Conservation (phyloP, 2,797 vertebrate species). For the Distichodus sexfasciatus region DNA sequence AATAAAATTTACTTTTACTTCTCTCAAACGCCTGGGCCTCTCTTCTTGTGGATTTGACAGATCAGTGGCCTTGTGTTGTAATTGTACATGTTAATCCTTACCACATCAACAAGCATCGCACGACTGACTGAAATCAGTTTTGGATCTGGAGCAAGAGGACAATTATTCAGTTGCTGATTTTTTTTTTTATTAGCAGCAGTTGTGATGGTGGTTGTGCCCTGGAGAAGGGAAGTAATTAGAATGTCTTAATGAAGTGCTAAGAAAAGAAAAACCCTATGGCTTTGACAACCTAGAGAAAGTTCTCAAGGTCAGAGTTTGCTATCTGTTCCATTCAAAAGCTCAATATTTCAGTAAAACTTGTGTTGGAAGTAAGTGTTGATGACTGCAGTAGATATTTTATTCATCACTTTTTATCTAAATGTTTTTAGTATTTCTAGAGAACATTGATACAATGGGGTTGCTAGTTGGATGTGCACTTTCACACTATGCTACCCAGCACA, state of each 20-base stretch:
- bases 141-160: constrained; percentile 44
- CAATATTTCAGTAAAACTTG: neutral
- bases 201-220: constrained; percentile 62
- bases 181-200: constrained; percentile 59
- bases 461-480: too few relatives aligned
- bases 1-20: constrained; percentile 93
- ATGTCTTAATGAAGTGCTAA: constrained; percentile 77
- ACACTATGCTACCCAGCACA: neutral
- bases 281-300: constrained; percentile 60
- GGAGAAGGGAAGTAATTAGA: constrained; percentile 78
- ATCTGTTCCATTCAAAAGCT: neutral
- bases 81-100: neutral
- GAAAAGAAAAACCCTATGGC: constrained; percentile 68
- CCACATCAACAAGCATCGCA: too few relatives aligned
- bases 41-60: constrained; percentile 18
- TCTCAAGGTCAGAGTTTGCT: constrained; percentile 65
- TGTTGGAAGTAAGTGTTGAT: neutral
- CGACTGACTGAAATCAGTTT: constrained; percentile 40
- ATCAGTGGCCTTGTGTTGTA: neutral
- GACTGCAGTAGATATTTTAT: neutral
- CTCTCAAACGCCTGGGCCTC: constrained; percentile 60
- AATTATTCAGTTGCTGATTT: constrained; percentile 49
- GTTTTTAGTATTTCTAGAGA: too few relatives aligned
- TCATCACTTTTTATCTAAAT: too few relatives aligned
- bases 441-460: neutral